Evolutionary conservation across 2,113 vertebrate genomes (phyloP), one percentile per base, ranked within the genome.

Genomic region (Mandrillus leucophaeus): DNA sequence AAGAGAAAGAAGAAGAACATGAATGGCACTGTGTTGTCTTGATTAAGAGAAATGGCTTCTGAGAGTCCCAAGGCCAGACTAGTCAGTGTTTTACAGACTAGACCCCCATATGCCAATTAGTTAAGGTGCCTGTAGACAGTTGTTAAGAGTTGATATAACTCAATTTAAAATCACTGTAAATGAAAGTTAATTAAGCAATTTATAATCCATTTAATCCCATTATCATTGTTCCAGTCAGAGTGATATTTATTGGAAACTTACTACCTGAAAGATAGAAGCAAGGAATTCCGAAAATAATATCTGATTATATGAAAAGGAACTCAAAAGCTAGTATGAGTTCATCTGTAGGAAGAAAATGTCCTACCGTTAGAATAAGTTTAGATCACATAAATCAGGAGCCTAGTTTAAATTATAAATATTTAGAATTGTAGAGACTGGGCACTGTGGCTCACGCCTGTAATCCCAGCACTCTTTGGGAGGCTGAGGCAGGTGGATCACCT

Each of bases 241-340:
- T 95, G 23, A 88, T 40, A 84, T 78, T 92, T 80, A 85, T 57
- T 97, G n/a, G 38, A 96, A 88, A 61, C 45, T 93, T 7, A 73
- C 22, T 95, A 50, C 72, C 68, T 89, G 27, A 79, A 45, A 95
- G 50, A 45, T 17, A 90, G 3, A 93, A 35, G 20, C 73, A 95
- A 90, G 27, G 48, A 84, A 84, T 96, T 97, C 78, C 88, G 89
- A 97, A 90, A 93, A 79, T 70, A 90, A 38, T 50, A 85, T 22
- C 79, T 97, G 45, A 82, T 55, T 68, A 48, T 88, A 93, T 80
- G 84, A 55, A 88, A 95, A 88, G 72, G 30, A 91, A 88, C 38
- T 93, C 61, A 88, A 25, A 93, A 93, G 30, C 75, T 94, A 8
- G 61, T 70, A 66, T 83, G 55, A 97, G n/a, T 85, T 88, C 7